Evolutionary conservation across 2,888 invertebrate genomes (phyloP).

Genomic region (Amphimallon solstitiale): DNA sequence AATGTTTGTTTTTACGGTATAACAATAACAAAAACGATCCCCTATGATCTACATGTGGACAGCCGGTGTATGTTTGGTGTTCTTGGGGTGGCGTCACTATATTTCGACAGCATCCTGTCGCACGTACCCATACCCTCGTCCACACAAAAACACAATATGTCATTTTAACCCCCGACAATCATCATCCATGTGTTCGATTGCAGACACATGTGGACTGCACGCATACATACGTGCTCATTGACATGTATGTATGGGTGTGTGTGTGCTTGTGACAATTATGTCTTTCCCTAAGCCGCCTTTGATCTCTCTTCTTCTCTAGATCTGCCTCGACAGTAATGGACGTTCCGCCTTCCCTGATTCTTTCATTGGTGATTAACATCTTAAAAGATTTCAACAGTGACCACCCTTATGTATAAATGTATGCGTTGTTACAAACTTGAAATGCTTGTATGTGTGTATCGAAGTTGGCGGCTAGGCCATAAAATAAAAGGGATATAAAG

Average conservation of each 20-base stretch:
- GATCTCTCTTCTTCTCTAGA: too few species aligned
- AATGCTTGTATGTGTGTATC: too few species aligned
- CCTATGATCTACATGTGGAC: constrained; percentile 13
- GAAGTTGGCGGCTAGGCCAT: not conserved
- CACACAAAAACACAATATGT: too few species aligned
- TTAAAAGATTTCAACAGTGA: constrained; percentile 13
- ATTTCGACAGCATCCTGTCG: not conserved
- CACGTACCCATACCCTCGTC: too few species aligned
- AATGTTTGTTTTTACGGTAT: constrained; percentile 28
- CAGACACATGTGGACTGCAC: too few species aligned
- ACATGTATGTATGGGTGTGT: not conserved
- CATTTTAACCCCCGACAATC: too few species aligned
- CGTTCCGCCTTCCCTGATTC: not conserved
- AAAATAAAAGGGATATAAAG: not conserved
- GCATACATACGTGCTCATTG: too few species aligned
- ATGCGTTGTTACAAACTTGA: too few species aligned
- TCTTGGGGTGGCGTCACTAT: constrained; percentile 18
- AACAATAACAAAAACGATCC: constrained; percentile 28
- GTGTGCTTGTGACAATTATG: constrained; percentile 1
- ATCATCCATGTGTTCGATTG: too few species aligned
- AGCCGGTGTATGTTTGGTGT: not conserved
- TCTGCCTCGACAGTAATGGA: not conserved
- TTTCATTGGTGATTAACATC: constrained; percentile 14
- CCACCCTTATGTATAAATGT: constrained; percentile 14
- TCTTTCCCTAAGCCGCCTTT: constrained; percentile 12